These are phyloP conservation scores for Heliothis subflexa DNA, from an alignment of 1,140 invertebrate species.

Conservation along the genomic window DNA sequence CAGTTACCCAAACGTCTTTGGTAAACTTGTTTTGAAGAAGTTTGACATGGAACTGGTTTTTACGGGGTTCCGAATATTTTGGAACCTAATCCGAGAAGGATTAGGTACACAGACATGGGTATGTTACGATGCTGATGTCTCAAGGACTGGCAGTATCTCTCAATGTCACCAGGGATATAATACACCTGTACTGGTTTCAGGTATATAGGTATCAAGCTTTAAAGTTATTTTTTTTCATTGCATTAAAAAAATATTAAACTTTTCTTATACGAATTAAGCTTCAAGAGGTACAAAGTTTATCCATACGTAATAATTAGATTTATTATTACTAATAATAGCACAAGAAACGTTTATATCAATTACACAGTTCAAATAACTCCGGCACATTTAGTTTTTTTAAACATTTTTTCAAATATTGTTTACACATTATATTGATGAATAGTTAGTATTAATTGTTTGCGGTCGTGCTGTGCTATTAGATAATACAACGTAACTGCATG, in stretches of 20 bases:
- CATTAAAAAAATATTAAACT: too few species aligned
- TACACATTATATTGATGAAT: slow-evolving; percentile 25
- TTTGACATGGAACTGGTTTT: too few species aligned
- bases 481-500: slow-evolving; percentile 44
- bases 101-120: too few species aligned
- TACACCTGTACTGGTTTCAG: neutral
- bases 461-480: slow-evolving; percentile 39
- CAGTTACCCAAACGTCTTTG: slow-evolving; percentile 3
- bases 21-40: neutral
- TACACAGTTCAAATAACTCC: slow-evolving; percentile 8
- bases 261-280: too few species aligned
- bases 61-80: too few species aligned
- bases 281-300: too few species aligned
- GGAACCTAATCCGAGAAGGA: too few species aligned
- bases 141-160: neutral
- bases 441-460: slow-evolving; percentile 32
- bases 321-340: neutral
- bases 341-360: neutral
- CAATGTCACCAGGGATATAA: neutral
- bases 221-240: too few species aligned
- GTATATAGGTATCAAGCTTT: too few species aligned
- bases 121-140: neutral
- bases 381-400: slow-evolving; percentile 1
- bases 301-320: too few species aligned
- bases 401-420: slow-evolving; percentile 6